Conservation (phyloP, 64 coral and sea anemone species). For the Orbicella faveolata region DNA sequence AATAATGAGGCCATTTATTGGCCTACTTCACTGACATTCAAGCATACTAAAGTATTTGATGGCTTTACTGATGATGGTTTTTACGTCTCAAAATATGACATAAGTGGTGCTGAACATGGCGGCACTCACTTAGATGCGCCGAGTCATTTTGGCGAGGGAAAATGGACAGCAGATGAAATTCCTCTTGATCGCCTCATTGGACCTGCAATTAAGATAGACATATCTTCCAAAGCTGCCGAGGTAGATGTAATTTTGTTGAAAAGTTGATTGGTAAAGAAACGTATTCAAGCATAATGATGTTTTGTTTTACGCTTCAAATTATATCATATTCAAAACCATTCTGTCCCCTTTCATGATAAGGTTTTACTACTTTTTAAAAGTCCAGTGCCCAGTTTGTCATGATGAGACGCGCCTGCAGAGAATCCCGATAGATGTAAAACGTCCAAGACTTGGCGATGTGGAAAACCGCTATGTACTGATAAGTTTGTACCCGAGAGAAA, state of each 20-base stretch:
- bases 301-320: too few species aligned
- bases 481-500: too few species aligned
- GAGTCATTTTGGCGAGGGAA: conserved; percentile 49
- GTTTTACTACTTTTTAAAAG: too few species aligned
- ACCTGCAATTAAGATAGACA: conserved; percentile 74
- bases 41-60: conserved; percentile 10
- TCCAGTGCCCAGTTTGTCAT: too few species aligned
- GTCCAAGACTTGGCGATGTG: too few species aligned
- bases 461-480: too few species aligned
- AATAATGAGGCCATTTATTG: conserved; percentile 62
- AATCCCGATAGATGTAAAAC: too few species aligned
- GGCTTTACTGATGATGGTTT: not conserved
- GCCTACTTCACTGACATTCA: not conserved
- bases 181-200: conserved; percentile 73
- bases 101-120: conserved; percentile 63
- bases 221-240: conserved; percentile 54
- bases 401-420: too few species aligned
- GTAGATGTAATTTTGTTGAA: not conserved
- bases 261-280: too few species aligned
- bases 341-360: too few species aligned
- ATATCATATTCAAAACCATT: too few species aligned
- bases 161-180: conserved; percentile 52
- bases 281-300: too few species aligned
- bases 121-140: conserved; percentile 86
- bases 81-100: conserved; percentile 53